phyloP scores from a whole-genome alignment of 2,113 vertebrate species.

The Gasterosteus nipponicus region DNA sequence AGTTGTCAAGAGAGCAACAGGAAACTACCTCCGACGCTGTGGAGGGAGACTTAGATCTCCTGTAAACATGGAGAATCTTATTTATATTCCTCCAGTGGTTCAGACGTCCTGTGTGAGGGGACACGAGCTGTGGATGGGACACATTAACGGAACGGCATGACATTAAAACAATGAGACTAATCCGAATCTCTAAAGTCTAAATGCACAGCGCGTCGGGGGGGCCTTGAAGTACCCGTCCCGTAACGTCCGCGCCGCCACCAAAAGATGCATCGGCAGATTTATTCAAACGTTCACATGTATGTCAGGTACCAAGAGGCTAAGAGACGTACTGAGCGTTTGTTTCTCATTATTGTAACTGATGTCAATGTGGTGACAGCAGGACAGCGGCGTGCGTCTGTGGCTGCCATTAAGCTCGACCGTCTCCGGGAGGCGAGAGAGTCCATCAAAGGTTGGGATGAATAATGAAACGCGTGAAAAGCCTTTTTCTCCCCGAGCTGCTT shows the following conservation, averaged over 20 bases:
- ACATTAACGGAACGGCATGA: slow-evolving; percentile 35
- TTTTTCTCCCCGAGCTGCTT: slow-evolving; percentile 15
- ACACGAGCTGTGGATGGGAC: slow-evolving; percentile 32
- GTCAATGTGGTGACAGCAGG: not conserved
- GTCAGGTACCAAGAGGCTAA: no score
- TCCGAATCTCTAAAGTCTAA: slow-evolving; percentile 9
- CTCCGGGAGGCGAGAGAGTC: slow-evolving; percentile 38
- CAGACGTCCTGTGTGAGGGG: slow-evolving; percentile 11
- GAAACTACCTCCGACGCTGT: no score
- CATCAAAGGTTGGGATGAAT: slow-evolving; percentile 65
- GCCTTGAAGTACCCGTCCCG: no score
- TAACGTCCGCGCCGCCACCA: no score
- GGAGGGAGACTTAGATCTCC: no score
- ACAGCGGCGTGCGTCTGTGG: slow-evolving; percentile 6
- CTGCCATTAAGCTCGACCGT: slow-evolving; percentile 6
- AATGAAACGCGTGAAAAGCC: slow-evolving; percentile 46
- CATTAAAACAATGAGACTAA: slow-evolving; percentile 17
- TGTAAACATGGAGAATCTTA: no score
- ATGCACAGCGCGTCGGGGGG: no score
- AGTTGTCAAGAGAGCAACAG: not conserved
- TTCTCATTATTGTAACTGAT: not conserved
- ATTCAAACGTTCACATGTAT: no score
- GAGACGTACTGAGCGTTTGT: no score
- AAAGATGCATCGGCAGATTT: no score
- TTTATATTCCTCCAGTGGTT: no score